phyloP scores from a whole-genome alignment of 37 sponge, comb jelly and placozoan genomes.

The Chondrilla cf. caribensis region DNA sequence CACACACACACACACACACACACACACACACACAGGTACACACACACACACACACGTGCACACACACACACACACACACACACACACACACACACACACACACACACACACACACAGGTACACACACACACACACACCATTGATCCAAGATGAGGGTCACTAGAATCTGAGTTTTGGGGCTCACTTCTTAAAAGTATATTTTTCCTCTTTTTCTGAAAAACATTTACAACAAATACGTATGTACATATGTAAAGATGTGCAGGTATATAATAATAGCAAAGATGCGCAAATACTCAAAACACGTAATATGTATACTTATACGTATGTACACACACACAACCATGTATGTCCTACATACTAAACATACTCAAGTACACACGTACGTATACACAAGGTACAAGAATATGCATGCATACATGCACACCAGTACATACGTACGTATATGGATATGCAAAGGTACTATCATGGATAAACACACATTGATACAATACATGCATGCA shows the following conservation, averaged over 20 bases:
- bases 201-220: constrained; percentile 6
- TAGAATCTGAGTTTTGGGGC: neutral
- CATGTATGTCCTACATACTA: no score
- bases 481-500: neutral
- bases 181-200: neutral
- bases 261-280: no score
- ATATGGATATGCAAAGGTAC: constrained; percentile 8
- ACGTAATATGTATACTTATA: neutral
- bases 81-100: neutral
- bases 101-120: neutral
- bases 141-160: neutral
- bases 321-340: neutral
- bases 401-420: neutral
- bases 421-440: constrained; percentile 14
- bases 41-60: neutral
- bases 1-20: neutral
- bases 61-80: neutral
- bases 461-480: constrained; percentile 18
- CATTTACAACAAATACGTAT: neutral
- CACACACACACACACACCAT: neutral
- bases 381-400: neutral
- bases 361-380: neutral
- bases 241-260: neutral
- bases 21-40: neutral
- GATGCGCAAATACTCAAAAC: no score